A percentile compares a stretch with the other conserved stretches of the same genome.
Evolutionary conservation across 1,140 invertebrate genomes (phyloP).

Genomic region (Brachionus rubens): DNA sequence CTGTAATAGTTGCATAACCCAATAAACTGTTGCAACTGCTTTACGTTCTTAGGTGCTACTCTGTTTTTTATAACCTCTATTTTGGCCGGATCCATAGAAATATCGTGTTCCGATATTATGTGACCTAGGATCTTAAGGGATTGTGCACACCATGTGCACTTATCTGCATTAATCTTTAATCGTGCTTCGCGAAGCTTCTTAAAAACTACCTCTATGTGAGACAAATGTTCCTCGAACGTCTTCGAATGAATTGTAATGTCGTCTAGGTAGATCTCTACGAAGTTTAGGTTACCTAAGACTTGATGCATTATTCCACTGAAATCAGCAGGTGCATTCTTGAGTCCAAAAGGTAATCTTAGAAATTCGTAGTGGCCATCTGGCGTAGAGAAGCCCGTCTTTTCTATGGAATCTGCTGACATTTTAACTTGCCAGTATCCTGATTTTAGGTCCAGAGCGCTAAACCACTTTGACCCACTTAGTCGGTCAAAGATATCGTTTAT

Average conservation of each 20-base stretch:
- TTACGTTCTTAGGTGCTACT: too few relatives aligned
- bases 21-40: too few relatives aligned
- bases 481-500: background rate
- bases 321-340: slow-evolving; percentile 55
- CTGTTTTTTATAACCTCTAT: too few relatives aligned
- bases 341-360: slow-evolving; percentile 56
- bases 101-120: too few relatives aligned
- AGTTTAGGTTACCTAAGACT: slow-evolving; percentile 52
- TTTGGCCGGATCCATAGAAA: too few relatives aligned
- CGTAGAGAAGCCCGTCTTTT: slow-evolving; percentile 50
- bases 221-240: slow-evolving; percentile 58
- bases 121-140: too few relatives aligned
- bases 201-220: slow-evolving; percentile 55
- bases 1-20: too few relatives aligned
- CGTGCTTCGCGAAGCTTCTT: slow-evolving; percentile 50
- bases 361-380: background rate
- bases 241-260: slow-evolving; percentile 60
- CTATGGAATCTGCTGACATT: slow-evolving; percentile 49
- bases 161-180: background rate
- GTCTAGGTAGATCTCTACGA: slow-evolving; percentile 58
- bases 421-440: slow-evolving; percentile 54
- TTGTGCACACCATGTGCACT: too few relatives aligned
- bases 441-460: slow-evolving; percentile 55
- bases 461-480: slow-evolving; percentile 38
- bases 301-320: slow-evolving; percentile 62